Conservation (phyloP, 1,140 invertebrate species). For the Phenacoccus solenopsis region DNA sequence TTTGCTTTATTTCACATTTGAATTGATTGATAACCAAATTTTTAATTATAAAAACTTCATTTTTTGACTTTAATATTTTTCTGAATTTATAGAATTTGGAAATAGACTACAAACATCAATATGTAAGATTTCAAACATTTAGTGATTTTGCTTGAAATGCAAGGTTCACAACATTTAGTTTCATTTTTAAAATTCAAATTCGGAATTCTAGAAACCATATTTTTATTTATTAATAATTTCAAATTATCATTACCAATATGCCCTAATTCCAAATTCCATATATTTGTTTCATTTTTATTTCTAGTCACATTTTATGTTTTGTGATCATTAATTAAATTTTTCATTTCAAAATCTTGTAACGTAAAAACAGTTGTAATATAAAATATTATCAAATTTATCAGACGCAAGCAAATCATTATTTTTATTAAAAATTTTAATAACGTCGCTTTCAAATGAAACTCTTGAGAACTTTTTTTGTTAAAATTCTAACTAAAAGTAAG, state of each 20-base stretch:
- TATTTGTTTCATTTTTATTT: not conserved
- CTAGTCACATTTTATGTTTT: no score
- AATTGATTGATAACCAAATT: not conserved
- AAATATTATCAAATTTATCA: not conserved
- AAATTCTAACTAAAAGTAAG: not conserved
- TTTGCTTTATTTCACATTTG: slow-evolving; percentile 4
- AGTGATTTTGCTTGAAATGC: not conserved
- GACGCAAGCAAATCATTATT: not conserved
- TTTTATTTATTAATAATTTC: not conserved
- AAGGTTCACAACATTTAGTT: not conserved
- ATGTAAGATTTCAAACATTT: slow-evolving; percentile 29
- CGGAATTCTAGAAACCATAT: slow-evolving; percentile 11
- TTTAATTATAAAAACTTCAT: slow-evolving; percentile 26
- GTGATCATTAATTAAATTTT: no score
- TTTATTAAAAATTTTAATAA: not conserved
- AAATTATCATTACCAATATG: slow-evolving; percentile 9
- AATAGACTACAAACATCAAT: slow-evolving; percentile 33
- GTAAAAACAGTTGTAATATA: slow-evolving; percentile 10
- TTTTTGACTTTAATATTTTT: slow-evolving; percentile 30
- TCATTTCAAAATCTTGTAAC: not conserved
- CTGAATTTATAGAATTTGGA: slow-evolving; percentile 28
- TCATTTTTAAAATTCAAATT: no score
- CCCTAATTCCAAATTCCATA: slow-evolving; percentile 1
- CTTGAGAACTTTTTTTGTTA: not conserved
- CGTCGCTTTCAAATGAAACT: not conserved